A percentile compares a stretch with the other conserved stretches of the same genome.
Evolutionary conservation across 1,140 invertebrate species (phyloP).

Genomic region (Acromyrmex charruanus): DNA sequence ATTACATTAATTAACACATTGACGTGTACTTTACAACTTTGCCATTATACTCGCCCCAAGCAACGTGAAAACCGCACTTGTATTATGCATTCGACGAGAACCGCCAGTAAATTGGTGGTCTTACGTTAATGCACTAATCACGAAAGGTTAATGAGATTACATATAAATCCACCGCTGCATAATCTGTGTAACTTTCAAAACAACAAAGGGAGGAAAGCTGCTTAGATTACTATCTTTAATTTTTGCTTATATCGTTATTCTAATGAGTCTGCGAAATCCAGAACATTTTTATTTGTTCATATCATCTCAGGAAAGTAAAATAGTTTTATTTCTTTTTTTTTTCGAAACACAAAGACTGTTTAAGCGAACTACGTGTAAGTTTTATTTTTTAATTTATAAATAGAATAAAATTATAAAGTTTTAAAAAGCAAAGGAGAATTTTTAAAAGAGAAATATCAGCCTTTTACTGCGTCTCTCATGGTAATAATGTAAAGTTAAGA

Average conservation of each 20-base stretch:
- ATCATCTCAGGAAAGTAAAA: too few relatives aligned
- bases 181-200: not conserved
- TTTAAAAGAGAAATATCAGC: too few relatives aligned
- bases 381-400: too few relatives aligned
- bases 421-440: too few relatives aligned
- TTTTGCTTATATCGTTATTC: too few relatives aligned
- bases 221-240: not conserved
- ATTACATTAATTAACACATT: constrained; percentile 40
- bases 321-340: too few relatives aligned
- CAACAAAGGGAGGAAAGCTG: not conserved
- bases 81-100: constrained; percentile 32
- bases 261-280: too few relatives aligned
- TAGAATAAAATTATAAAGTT: too few relatives aligned
- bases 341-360: too few relatives aligned
- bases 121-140: constrained; percentile 33
- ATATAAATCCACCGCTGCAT: not conserved
- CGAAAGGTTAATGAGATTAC: constrained; percentile 34
- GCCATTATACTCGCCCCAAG: constrained; percentile 6
- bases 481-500: not conserved
- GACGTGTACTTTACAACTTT: constrained; percentile 18
- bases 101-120: constrained; percentile 9
- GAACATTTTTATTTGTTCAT: too few relatives aligned
- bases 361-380: too few relatives aligned
- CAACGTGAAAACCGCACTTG: constrained; percentile 12
- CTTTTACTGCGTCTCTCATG: too few relatives aligned